These are phyloP conservation scores for Asbolus verrucosus DNA, from an alignment of 1,140 invertebrate genomes.

Conservation along the genomic window DNA sequence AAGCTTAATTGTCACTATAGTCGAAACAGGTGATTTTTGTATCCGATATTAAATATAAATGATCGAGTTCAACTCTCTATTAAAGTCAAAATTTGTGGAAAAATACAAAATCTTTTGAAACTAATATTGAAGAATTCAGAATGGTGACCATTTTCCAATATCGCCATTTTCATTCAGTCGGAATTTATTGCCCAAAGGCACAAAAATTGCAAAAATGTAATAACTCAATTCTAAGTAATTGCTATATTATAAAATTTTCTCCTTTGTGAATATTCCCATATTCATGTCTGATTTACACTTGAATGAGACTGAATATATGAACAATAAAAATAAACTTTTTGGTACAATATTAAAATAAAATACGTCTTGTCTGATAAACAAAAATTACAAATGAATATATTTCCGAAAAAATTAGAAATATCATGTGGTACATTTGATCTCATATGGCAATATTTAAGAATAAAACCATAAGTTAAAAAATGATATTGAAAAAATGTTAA, in stretches of 20 bases:
- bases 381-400: not conserved
- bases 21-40: not conserved
- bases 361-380: too few species aligned
- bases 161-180: too few species aligned
- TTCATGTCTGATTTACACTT: not conserved
- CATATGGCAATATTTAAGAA: not conserved
- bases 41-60: too few species aligned
- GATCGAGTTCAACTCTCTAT: too few species aligned
- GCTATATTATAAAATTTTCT: not conserved
- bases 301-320: not conserved
- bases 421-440: not conserved
- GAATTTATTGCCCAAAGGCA: not conserved
- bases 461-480: conserved; percentile 17
- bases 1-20: not conserved
- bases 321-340: not conserved
- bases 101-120: too few species aligned
- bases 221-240: not conserved
- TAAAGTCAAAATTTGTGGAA: too few species aligned
- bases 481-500: conserved; percentile 26
- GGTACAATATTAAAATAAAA: too few species aligned
- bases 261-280: not conserved
- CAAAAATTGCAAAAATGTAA: not conserved
- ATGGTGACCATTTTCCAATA: too few species aligned
- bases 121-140: too few species aligned
- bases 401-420: not conserved